A percentile compares a stretch with the other conserved stretches of the same genome.
Evolutionary conservation across 1,140 invertebrate species (phyloP).

Genomic region (Galendromus occidentalis): DNA sequence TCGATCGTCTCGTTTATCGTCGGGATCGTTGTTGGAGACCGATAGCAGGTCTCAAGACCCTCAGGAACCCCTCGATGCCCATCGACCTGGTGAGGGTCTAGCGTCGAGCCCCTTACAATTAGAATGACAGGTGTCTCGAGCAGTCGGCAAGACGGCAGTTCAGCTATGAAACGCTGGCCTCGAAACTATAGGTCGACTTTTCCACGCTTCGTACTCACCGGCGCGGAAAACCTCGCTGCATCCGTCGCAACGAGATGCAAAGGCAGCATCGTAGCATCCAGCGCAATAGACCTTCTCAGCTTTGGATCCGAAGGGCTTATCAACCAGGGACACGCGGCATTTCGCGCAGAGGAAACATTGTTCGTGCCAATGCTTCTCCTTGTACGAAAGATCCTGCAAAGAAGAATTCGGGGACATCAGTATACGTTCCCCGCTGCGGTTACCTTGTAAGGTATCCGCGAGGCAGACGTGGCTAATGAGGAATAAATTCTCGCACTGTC

Average conservation of each 20-base stretch:
- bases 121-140: too few relatives aligned
- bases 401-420: too few relatives aligned
- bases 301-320: conserved; percentile 93
- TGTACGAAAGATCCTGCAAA: conserved; percentile 90
- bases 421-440: too few relatives aligned
- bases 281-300: conserved; percentile 88
- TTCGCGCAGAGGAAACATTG: conserved; percentile 95
- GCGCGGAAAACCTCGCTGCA: conserved; percentile 95
- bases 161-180: neutral
- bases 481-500: too few relatives aligned
- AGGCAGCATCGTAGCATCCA: conserved; percentile 95
- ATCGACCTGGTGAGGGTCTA: too few relatives aligned
- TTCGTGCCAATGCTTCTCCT: conserved; percentile 99
- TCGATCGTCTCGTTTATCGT: too few relatives aligned
- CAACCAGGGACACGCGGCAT: conserved; percentile 88
- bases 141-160: conserved; percentile 19
- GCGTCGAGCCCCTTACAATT: too few relatives aligned
- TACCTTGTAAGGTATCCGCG: too few relatives aligned
- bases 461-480: too few relatives aligned
- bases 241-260: conserved; percentile 93
- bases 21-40: too few relatives aligned
- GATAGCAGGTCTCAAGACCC: too few relatives aligned
- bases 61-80: too few relatives aligned
- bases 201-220: conserved; percentile 43
- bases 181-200: neutral